Evolutionary conservation across 2,797 vertebrate genomes (phyloP), one percentile per base, ranked within the genome.

Genomic region (Poecilia wingei): DNA sequence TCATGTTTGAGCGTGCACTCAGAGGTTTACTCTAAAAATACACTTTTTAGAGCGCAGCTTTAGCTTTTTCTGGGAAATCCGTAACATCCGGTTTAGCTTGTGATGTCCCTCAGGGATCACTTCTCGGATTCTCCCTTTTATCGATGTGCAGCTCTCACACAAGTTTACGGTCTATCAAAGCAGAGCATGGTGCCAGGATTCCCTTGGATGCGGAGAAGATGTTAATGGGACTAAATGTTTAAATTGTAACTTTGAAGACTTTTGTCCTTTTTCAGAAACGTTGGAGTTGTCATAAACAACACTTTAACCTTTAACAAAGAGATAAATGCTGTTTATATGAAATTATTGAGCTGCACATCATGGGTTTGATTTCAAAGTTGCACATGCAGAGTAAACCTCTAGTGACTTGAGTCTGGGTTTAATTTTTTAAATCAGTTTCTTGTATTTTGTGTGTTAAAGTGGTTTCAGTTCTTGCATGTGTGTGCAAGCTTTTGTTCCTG

Each of bases 381-480:
- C 61, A 64, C 6, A 36, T n/a, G 22, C 66, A 43, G 10, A n/a
- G 8, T 69, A 43, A 43, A 69, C 39, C 41, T 45, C 39, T n/a
- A 22, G 0, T 14, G 4, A 69, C 3, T 31, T 5, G 39, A 16
- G 6, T 4, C 16, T 36, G 33, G 31, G 33, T 66, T 68, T 25
- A 25, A 68, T 25, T 22, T 25, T 13, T 68, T 13, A 25, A 68
- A 6, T 70, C 22, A n/a, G 46, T 76, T 66, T 74, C 43, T 55
- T 83, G 70, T 78, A 70, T 74, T 79, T n/a, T 49, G 49, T 76
- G 46, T 22, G 1, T 80, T 47, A 72, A 47, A 75, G 10, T 74
- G 53, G 22, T 77, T 79, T 80, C 25, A 43, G 36, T 3, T 41
- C 36, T 25, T 43, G 20, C 22, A 6, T 78, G 72, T 49, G 74